These are phyloP conservation scores for Kryptolebias ocellatus DNA, from an alignment of 2,797 vertebrate genomes.

Conservation along the genomic window DNA sequence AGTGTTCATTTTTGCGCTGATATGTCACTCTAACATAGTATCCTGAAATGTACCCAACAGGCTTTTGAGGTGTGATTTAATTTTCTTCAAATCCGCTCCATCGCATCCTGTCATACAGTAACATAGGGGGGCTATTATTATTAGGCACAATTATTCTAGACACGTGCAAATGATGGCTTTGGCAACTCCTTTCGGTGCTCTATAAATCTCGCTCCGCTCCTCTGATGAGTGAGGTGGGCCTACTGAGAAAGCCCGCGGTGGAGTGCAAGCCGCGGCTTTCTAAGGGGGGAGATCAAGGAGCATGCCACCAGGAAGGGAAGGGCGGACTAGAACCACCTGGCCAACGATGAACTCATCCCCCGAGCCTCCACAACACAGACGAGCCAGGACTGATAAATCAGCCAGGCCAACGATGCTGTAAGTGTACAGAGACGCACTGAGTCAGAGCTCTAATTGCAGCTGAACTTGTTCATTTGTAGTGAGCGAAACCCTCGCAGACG, in stretches of 20 bases:
- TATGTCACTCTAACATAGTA: conserved; percentile 19
- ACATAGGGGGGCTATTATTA: conserved; percentile 12
- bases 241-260: neutral
- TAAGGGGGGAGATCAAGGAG: conserved; percentile 17
- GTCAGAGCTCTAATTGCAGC: neutral
- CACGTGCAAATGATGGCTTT: conserved; percentile 21
- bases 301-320: conserved; percentile 11
- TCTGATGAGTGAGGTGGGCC: conserved; percentile 11
- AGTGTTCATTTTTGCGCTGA: conserved; percentile 30
- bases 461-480: neutral
- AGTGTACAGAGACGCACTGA: conserved; percentile 8
- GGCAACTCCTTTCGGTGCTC: conserved; percentile 11
- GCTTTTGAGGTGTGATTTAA: conserved; percentile 43
- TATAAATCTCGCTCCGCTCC: conserved; percentile 2
- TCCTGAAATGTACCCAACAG: conserved; percentile 36
- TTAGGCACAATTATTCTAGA: conserved; percentile 28
- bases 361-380: conserved; percentile 11
- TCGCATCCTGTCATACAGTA: conserved; percentile 43
- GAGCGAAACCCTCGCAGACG: neutral
- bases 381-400: conserved; percentile 19
- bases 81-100: conserved; percentile 39
- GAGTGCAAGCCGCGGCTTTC: conserved; percentile 24
- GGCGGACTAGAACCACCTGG: conserved; percentile 48
- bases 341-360: conserved; percentile 42
- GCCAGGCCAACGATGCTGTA: conserved; percentile 31